Percentiles rank a stretch among this genome's conserved stretches.
Evolutionary conservation across 1,140 invertebrate genomes (phyloP).

Genomic region (Hyphantria cunea): DNA sequence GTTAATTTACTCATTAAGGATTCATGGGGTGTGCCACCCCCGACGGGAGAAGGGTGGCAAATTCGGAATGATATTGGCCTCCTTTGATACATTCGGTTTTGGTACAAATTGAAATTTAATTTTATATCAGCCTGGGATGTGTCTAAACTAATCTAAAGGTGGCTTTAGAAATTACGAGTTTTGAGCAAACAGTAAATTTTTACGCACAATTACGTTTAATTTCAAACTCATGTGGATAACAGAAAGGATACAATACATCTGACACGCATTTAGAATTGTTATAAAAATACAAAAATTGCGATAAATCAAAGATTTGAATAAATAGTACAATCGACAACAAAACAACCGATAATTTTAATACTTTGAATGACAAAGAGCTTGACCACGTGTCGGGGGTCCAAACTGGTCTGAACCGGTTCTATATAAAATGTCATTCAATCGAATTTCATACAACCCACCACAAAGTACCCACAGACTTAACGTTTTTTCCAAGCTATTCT

Average conservation of each 20-base stretch:
- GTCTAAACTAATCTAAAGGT: conserved; percentile 1
- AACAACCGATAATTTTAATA: conserved; percentile 69
- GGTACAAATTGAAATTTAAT: conserved; percentile 31
- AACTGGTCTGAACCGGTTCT: conserved; percentile 70
- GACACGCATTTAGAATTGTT: too few relatives aligned
- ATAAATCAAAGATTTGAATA: conserved; percentile 53
- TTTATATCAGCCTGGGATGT: conserved; percentile 16
- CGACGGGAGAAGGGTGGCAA: conserved; percentile 5
- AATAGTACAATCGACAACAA: conserved; percentile 53
- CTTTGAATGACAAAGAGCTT: conserved; percentile 61
- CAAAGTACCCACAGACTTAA: conserved; percentile 30
- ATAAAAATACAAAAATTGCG: conserved; percentile 12
- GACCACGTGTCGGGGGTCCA: conserved; percentile 69
- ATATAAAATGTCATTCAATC: conserved; percentile 73
- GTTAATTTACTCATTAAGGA: conserved; percentile 79
- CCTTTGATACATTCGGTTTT: conserved; percentile 53
- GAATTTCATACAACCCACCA: conserved; percentile 50
- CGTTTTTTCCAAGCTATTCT: conserved; percentile 31
- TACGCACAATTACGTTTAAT: neutral
- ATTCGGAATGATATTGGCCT: conserved; percentile 48
- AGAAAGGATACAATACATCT: too few relatives aligned
- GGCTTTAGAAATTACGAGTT: too few relatives aligned
- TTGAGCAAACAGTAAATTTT: too few relatives aligned
- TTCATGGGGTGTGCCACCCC: conserved; percentile 60
- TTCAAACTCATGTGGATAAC: too few relatives aligned